A percentile compares a stretch with the other conserved stretches of the same genome.
These are phyloP conservation scores for Andricus quercusramuli DNA, from an alignment of 2,888 invertebrate species.

Conservation along the genomic window DNA sequence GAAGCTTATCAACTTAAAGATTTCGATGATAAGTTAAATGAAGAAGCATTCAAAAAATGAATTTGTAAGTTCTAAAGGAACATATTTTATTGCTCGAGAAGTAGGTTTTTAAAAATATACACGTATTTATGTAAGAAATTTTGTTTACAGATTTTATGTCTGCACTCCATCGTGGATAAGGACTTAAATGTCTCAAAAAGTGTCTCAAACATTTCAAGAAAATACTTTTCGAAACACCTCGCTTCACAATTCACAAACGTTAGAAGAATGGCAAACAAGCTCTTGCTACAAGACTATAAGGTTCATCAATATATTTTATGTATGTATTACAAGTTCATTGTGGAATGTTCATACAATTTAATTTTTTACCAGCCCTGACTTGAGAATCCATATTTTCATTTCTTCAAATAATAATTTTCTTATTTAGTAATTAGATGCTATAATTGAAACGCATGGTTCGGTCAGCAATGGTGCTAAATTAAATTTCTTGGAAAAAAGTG, in stretches of 20 bases:
- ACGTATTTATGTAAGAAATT: background rate
- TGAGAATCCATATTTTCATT: background rate
- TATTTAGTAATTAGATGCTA: background rate
- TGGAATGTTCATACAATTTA: background rate
- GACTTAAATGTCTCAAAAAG: background rate
- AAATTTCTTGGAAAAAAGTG: background rate
- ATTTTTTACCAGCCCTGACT: too few species aligned
- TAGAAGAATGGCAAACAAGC: background rate
- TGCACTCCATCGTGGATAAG: background rate
- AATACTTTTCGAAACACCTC: background rate
- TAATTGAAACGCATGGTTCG: background rate
- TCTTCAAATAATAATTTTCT: background rate
- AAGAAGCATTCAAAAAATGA: background rate
- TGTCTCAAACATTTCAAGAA: background rate
- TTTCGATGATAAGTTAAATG: background rate
- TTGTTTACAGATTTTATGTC: background rate
- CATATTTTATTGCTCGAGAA: background rate
- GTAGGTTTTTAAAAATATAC: background rate
- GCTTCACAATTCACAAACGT: background rate
- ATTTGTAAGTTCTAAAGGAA: background rate
- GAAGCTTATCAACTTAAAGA: background rate
- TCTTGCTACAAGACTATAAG: background rate
- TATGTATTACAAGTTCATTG: background rate
- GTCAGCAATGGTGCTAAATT: background rate
- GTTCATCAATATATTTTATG: background rate